phyloP scores from a whole-genome alignment of 2,888 invertebrate species.

The Pherbina coryleti region DNA sequence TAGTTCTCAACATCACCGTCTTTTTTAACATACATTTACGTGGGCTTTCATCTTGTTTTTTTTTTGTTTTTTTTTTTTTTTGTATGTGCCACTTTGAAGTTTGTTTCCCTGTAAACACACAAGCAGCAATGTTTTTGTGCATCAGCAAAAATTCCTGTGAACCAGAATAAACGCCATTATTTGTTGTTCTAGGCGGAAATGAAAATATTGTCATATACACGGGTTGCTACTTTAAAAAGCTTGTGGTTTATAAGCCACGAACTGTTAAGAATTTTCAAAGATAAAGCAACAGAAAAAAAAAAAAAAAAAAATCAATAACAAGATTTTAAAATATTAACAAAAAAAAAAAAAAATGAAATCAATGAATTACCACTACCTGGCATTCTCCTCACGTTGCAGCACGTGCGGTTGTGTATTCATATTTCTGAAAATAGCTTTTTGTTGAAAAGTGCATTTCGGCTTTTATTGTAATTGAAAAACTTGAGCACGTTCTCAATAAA shows the following conservation, averaged over 20 bases:
- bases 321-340: too few relatives aligned
- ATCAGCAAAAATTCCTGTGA: not conserved
- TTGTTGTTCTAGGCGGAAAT: not conserved
- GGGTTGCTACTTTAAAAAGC: not conserved
- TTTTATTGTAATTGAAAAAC: conserved; percentile 18
- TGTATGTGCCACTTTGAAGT: not conserved
- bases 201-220: not conserved
- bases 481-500: conserved; percentile 18
- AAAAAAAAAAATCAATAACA: too few relatives aligned
- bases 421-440: not conserved
- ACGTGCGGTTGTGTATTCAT: too few relatives aligned
- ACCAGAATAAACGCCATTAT: not conserved
- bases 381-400: not conserved
- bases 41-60: too few relatives aligned
- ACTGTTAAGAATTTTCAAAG: too few relatives aligned
- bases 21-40: too few relatives aligned
- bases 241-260: not conserved
- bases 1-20: too few relatives aligned
- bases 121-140: not conserved
- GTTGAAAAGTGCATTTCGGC: not conserved
- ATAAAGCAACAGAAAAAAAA: too few relatives aligned
- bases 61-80: too few relatives aligned
- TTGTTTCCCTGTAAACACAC: not conserved
- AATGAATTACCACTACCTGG: too few relatives aligned
- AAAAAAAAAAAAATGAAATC: too few relatives aligned